Base-by-base conservation (phyloP, 2,113 vertebrate genomes). In the Bambusicola thoracicus region DNA sequence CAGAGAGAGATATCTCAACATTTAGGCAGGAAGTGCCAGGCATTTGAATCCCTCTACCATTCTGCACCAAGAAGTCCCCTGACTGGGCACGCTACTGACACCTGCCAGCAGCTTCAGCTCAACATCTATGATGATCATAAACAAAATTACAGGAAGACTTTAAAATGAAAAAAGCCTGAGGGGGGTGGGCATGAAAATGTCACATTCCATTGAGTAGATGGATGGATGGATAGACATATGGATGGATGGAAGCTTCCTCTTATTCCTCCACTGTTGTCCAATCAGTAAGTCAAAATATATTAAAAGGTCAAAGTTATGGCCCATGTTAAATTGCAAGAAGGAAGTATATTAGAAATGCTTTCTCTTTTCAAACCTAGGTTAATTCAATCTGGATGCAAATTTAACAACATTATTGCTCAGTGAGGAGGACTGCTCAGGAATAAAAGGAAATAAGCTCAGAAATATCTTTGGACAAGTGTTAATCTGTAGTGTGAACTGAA, bases 391-490 rank as follows among this genome's bases (percentile, higher is more conserved):
- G 72, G 32, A 90, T 95, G 72, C 56, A 92, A 82, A 87, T 85
- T 76, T 87, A 83, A 75, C 68, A 67, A 43, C 13, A 4, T 58
- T 90, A 69, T n/a, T 92, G 59, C 75, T 89, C 46, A 43, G 22
- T 13, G 13, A 85, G 46, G 38, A 83, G 46, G 59, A 91, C 59
- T 96, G 89, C 67, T 87, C 0, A 0, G 89, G 76, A 49, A 87
- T 83, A 93, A 92, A 87, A 91, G 15, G 49, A 81, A 94, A 89
- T 92, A 94, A 85, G 44, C 55, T 27, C 15, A 56, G 48, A 95
- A 94, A 93, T 90, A 80, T 93, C 91, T 90, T 91, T 82, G 84
- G 72, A 87, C 70, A 85, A 82, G 67, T 91, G 84, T 55, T 80
- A 74, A 67, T 94, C 81, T 92, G 84, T 61, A 30, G 75, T 74